Evolutionary conservation across 1,140 invertebrate genomes (phyloP).

Genomic region (Venustaconcha ellipsiformis): DNA sequence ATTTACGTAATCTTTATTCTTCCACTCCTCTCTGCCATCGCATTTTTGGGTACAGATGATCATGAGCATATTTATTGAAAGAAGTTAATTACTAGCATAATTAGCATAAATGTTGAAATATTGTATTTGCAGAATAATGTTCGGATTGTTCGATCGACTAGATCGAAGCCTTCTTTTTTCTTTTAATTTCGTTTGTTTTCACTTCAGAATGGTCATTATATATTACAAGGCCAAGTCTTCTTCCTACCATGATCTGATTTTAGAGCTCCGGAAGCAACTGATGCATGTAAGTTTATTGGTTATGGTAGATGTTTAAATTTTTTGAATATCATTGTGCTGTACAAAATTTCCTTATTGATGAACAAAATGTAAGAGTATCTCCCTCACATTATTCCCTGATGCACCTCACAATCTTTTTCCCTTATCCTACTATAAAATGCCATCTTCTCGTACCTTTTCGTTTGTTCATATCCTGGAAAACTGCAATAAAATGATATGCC

Average conservation of each 20-base stretch:
- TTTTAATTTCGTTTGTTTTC: not conserved
- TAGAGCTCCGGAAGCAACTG: slow-evolving; percentile 22
- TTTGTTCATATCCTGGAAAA: too few species aligned
- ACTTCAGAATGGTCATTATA: slow-evolving; percentile 20
- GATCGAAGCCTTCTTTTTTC: not conserved
- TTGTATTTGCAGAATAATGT: not conserved
- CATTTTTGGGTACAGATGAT: not conserved
- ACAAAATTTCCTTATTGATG: too few species aligned
- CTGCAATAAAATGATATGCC: too few species aligned
- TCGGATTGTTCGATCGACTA: not conserved
- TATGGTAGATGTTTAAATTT: too few species aligned
- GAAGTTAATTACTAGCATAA: not conserved
- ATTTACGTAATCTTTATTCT: too few species aligned
- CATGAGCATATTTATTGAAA: not conserved
- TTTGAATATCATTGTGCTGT: too few species aligned
- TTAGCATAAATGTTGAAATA: not conserved
- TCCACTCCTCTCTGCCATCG: not conserved
- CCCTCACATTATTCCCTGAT: too few species aligned
- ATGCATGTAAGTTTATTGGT: slow-evolving; percentile 9
- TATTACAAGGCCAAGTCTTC: slow-evolving; percentile 29
- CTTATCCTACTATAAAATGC: too few species aligned
- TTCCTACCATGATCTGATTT: slow-evolving; percentile 17
- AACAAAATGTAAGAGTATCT: too few species aligned
- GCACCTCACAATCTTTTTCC: too few species aligned
- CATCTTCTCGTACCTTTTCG: too few species aligned